A percentile compares a stretch with the other conserved stretches of the same genome.
Conservation (phyloP, 2,797 vertebrate species). For the Rhabdophis nuchalis region DNA sequence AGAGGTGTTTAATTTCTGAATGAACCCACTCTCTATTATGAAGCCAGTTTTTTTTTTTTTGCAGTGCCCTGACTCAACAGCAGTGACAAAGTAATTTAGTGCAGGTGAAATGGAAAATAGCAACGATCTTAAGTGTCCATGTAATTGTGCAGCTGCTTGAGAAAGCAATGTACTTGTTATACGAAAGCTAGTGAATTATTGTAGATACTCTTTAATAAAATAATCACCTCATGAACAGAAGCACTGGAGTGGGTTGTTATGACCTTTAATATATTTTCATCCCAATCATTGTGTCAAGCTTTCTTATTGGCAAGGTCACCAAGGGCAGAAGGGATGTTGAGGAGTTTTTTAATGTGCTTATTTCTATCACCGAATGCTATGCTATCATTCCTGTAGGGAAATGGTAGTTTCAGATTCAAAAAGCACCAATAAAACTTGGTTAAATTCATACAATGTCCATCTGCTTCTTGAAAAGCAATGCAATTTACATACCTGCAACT, state of each 20-base stretch:
- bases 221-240: slow-evolving; percentile 7
- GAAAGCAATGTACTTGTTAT: slow-evolving; percentile 44
- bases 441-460: slow-evolving; percentile 1
- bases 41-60: not conserved
- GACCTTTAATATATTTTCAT: slow-evolving; percentile 39
- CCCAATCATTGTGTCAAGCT: slow-evolving; percentile 35
- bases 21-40: not conserved
- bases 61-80: not conserved
- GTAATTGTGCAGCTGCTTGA: slow-evolving; percentile 16
- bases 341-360: slow-evolving; percentile 36
- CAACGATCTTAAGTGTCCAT: not conserved
- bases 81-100: not conserved
- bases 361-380: not conserved
- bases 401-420: not conserved
- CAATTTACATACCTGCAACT: not conserved
- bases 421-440: not conserved
- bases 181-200: slow-evolving; percentile 40
- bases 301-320: slow-evolving; percentile 29
- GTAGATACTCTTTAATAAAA: slow-evolving; percentile 45
- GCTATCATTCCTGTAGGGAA: not conserved
- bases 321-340: not conserved
- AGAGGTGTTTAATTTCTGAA: not conserved
- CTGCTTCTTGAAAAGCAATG: not conserved
- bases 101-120: not conserved
- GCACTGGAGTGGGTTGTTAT: slow-evolving; percentile 29